phyloP scores from a whole-genome alignment of 2,113 vertebrate species.

The Phaetusa simplex region DNA sequence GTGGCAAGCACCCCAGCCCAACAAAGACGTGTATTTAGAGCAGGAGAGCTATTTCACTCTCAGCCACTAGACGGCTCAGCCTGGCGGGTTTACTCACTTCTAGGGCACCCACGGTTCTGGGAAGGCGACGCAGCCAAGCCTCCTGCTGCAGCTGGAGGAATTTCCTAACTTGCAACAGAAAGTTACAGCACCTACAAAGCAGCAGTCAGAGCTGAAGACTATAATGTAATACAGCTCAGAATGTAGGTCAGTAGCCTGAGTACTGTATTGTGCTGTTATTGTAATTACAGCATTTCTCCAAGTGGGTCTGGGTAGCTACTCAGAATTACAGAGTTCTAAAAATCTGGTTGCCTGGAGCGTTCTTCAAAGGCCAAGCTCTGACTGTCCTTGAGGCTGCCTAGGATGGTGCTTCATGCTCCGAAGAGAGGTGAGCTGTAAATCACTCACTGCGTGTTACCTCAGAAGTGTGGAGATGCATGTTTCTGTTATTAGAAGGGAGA shows the following conservation, averaged over 20 bases:
- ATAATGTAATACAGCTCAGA: neutral
- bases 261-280: neutral
- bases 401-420: neutral
- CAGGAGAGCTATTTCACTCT: neutral
- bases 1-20: neutral
- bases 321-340: neutral
- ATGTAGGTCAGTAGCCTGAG: neutral
- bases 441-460: rapidly evolving
- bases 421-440: neutral
- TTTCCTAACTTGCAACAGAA: neutral
- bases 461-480: rapidly evolving
- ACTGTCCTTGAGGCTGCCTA: neutral
- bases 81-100: neutral
- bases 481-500: neutral
- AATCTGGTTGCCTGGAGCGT: neutral
- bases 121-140: rapidly evolving
- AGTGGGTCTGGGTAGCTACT: neutral
- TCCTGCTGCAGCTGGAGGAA: neutral
- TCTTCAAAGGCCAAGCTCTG: neutral
- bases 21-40: neutral
- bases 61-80: neutral
- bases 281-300: neutral
- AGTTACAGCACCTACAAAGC: neutral
- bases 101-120: neutral
- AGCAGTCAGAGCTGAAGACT: neutral